Conservation (phyloP, 1,140 invertebrate genomes). For the Neodiprion virginianus region DNA sequence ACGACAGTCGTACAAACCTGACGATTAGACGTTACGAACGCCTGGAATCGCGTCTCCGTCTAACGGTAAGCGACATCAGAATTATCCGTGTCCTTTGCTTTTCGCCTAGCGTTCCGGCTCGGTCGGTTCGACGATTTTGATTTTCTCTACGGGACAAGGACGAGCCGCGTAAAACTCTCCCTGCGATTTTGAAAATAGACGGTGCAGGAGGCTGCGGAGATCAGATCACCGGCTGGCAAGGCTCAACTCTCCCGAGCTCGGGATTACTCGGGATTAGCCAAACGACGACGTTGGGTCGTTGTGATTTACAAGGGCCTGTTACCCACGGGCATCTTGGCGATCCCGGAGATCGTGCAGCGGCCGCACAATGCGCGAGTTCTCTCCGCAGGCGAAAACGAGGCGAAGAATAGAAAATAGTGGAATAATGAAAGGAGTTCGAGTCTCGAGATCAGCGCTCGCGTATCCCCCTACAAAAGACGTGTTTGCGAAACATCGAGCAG, state of each 20-base stretch:
- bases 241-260: conserved; percentile 36
- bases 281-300: conserved; percentile 49
- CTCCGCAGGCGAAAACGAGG: background rate
- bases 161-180: too few species aligned
- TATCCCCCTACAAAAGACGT: conserved; percentile 9
- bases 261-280: conserved; percentile 58
- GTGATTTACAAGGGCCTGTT: conserved; percentile 53
- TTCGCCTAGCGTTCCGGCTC: too few species aligned
- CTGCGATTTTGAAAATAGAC: background rate
- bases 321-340: background rate
- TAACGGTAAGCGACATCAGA: too few species aligned
- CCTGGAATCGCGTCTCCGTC: too few species aligned
- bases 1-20: conserved; percentile 7
- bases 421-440: too few species aligned
- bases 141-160: too few species aligned
- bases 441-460: background rate
- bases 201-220: too few species aligned
- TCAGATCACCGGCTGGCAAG: conserved; percentile 36
- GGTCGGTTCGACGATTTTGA: too few species aligned
- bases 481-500: conserved; percentile 35
- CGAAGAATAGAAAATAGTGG: background rate
- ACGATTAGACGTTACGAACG: background rate
- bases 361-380: conserved; percentile 36
- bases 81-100: too few species aligned
- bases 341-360: background rate